Evolutionary conservation across 2,797 vertebrate genomes (phyloP), one percentile per base, ranked within the genome.

Genomic region (Thaleichthys pacificus): DNA sequence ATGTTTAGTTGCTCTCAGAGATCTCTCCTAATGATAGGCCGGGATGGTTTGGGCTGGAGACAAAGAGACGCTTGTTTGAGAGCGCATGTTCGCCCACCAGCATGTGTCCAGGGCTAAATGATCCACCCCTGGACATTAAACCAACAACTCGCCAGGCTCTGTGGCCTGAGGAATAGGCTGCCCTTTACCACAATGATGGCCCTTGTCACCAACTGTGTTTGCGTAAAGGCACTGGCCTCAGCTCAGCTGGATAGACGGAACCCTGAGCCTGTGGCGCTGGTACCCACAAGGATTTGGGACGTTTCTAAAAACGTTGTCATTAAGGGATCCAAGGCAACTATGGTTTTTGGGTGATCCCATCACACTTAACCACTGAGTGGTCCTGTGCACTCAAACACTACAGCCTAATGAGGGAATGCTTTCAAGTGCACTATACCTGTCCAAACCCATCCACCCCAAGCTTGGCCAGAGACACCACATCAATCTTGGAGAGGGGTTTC

Each of bases 11-110:
- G 73, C 74, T 76, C 63, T 72, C 22, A 62, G 75, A 15, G 70
- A 82, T 75, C 61, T 64, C 49, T 73, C 66, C 71, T 74, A 65
- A 80, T 80, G 80, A 80, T 70, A 68, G 69, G 65, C 76, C 69
- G 35, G 73, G 79, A 78, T 67, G 57, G 70, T 58, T 69, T 76
- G 71, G 77, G 28, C 76, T 71, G 66, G 38, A 32, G 72, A 79
- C 74, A 79, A 61, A 77, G 64, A 30, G 47, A 12, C 49, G 47
- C 66, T 67, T 67, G 66, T 67, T 42, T 65, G 4, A n/a, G 32
- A 65, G 15, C 62, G 62, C 19, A 38, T 22, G 38, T 38, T 22
- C 32, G 14, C 22, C 64, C 64, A 14, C 63, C 38, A 56, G 51
- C 51, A 42, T n/a, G 47, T 54, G 66, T 67, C 24, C 47, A 24